Conservation (phyloP, 2,797 vertebrate genomes). For the Sus cebifrons region DNA sequence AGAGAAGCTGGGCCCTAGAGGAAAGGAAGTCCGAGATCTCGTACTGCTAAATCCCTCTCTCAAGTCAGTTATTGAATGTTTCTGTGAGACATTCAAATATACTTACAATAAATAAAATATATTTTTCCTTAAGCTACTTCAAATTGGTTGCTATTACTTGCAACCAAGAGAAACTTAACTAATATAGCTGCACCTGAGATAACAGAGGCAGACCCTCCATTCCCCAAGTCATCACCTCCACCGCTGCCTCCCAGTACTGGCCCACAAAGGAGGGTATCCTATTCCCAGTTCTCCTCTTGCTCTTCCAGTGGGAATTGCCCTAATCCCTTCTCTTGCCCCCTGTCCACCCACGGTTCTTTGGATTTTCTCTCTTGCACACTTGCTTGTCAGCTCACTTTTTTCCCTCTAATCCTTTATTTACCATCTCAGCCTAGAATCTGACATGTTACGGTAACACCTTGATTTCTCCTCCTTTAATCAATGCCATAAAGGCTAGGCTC, state of each 20-base stretch:
- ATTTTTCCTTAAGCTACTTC: conserved; percentile 49
- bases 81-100: conserved; percentile 40
- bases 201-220: not conserved
- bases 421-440: not conserved
- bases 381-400: not conserved
- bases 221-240: not conserved
- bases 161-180: conserved; percentile 51
- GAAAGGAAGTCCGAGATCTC: not conserved
- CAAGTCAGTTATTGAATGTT: not conserved
- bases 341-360: not conserved
- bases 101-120: conserved; percentile 68
- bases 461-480: not conserved
- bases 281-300: not conserved
- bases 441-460: not conserved
- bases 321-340: accelerated
- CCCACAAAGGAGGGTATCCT: not conserved
- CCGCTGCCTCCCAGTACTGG: not conserved
- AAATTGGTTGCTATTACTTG: conserved; percentile 60
- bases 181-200: not conserved
- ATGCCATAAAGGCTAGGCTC: not conserved
- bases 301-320: not conserved
- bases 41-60: not conserved
- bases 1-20: not conserved
- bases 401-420: not conserved
- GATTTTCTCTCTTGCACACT: conserved; percentile 3